A percentile compares a stretch with the other conserved stretches of the same genome.
These are phyloP conservation scores for Brachionus rotundiformis DNA, from an alignment of 1,140 invertebrate species.

Conservation along the genomic window DNA sequence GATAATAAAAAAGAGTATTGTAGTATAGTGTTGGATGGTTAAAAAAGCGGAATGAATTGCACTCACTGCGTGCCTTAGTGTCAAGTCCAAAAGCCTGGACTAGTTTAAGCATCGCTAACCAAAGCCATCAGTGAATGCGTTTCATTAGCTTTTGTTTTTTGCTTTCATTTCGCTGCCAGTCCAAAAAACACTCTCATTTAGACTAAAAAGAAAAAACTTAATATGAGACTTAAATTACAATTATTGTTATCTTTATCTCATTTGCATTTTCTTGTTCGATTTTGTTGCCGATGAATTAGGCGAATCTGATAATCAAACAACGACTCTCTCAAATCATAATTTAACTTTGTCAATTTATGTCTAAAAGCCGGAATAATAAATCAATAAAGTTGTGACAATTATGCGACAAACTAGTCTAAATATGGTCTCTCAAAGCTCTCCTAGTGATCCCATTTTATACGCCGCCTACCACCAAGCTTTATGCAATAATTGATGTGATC, in stretches of 20 bases:
- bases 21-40: no score
- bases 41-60: conserved; percentile 28
- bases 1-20: no score
- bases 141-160: conserved; percentile 29
- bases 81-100: not conserved
- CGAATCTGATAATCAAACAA: not conserved
- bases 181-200: not conserved
- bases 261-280: conserved; percentile 24
- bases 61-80: conserved; percentile 48
- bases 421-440: not conserved
- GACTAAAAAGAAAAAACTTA: not conserved
- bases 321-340: conserved; percentile 29
- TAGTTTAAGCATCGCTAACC: conserved; percentile 1
- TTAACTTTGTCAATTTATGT: conserved; percentile 18
- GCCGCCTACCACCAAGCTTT: not conserved
- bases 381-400: conserved; percentile 30
- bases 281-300: not conserved
- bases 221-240: conserved; percentile 35
- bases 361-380: conserved; percentile 1
- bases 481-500: conserved; percentile 14
- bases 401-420: not conserved
- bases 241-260: conserved; percentile 49
- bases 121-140: conserved; percentile 48
- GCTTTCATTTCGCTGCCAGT: not conserved
- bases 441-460: not conserved